A percentile compares a stretch with the other conserved stretches of the same genome.
phyloP scores from a whole-genome alignment of 2,113 vertebrate species.

The Anseranas semipalmata region DNA sequence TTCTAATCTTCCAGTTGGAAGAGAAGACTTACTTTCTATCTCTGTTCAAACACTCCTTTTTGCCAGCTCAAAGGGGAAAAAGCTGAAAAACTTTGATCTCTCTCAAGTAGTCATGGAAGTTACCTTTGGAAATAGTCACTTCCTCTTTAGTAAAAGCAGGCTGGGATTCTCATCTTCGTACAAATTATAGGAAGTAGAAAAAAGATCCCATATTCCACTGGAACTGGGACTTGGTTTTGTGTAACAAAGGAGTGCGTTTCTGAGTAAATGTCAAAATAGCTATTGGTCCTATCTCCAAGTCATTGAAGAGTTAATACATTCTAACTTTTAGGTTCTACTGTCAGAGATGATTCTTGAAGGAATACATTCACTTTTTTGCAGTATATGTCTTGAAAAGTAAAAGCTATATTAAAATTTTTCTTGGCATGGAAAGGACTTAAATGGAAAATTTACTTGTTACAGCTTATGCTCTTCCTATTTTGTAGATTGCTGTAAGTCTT shows the following conservation, averaged over 20 bases:
- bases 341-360: neutral
- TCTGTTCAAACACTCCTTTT: neutral
- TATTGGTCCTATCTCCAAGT: neutral
- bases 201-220: neutral
- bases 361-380: neutral
- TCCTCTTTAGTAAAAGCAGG: neutral
- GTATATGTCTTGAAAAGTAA: neutral
- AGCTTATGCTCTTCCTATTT: neutral
- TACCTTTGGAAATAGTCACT: neutral
- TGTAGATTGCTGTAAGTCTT: slow-evolving; percentile 93
- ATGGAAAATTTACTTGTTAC: neutral
- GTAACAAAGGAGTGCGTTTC: neutral
- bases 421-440: neutral
- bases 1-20: neutral
- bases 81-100: neutral
- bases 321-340: neutral
- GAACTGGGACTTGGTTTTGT: neutral
- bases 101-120: neutral
- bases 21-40: neutral
- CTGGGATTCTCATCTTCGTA: neutral
- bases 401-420: neutral
- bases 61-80: neutral
- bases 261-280: neutral
- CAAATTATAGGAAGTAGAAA: neutral
- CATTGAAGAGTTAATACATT: neutral